phyloP scores from a whole-genome alignment of 2,113 vertebrate genomes.

The Bucco capensis region DNA sequence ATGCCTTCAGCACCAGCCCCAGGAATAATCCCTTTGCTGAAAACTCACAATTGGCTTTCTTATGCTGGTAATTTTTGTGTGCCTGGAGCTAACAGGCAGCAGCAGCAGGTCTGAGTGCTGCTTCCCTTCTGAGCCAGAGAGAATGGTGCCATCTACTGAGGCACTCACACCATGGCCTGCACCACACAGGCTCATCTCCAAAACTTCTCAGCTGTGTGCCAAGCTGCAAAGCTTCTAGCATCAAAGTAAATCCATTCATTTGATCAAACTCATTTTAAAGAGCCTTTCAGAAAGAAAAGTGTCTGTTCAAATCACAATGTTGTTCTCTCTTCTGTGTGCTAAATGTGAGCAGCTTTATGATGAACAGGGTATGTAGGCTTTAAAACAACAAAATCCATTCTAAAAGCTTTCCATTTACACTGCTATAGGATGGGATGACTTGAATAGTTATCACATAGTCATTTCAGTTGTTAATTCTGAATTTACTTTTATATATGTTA shows the following conservation, averaged over 20 bases:
- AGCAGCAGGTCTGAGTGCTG: neutral
- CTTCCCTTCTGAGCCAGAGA: neutral
- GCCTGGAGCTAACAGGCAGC: neutral
- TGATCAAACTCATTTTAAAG: neutral
- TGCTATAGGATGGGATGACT: neutral
- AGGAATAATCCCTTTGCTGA: neutral
- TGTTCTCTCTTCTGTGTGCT: neutral
- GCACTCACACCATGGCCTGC: neutral
- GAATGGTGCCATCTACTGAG: constrained; percentile 61
- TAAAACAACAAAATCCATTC: neutral
- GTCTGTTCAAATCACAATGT: neutral
- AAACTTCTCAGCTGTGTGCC: neutral
- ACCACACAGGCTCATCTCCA: neutral
- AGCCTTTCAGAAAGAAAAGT: neutral
- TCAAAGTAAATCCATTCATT: neutral
- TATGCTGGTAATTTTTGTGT: neutral
- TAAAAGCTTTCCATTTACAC: neutral
- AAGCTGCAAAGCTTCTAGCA: neutral
- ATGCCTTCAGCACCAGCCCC: fast-evolving
- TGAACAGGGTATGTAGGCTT: neutral
- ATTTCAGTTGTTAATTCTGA: neutral
- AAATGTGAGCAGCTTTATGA: neutral
- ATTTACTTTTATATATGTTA: neutral
- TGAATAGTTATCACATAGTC: neutral
- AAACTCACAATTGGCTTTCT: neutral